Evolutionary conservation across 1,140 invertebrate genomes (phyloP), one percentile per base, ranked within the genome.

Genomic region (Pseudomyrmex pallidus): DNA sequence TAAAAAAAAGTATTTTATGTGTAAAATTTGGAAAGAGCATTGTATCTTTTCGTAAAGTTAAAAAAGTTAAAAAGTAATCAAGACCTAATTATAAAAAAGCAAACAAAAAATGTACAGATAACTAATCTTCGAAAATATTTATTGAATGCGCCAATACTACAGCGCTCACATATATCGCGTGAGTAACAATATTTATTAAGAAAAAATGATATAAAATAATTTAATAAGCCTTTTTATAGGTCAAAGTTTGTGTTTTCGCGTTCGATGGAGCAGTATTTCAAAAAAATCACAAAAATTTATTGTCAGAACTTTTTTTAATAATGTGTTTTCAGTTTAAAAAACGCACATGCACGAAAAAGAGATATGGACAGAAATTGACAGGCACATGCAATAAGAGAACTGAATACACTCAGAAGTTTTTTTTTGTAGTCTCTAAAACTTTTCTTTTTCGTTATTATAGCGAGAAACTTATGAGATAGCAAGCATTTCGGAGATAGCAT

Each of bases 271-370:
- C 74, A 77, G 20, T 72, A 70, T 59, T 70, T 54, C 20, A 54
- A 59, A 35, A 80, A 72, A 44, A 66, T 70, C 52, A 57, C 35
- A 72, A 72, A 80, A 80, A 70, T 80, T 70, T 70, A 80, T 80
- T 66, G 44, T 15, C 20, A 25, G 48, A 54, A 80, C 15, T 35
- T 35, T 35, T 5, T 35, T 35, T 80, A 80, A 80, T 46, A 22
- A 9, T 48, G 44, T 57, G 76, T 59, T 78, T 46, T 70, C 25
- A 78, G 35, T 35, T 68, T 46, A 20, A 12, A 70, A 22, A 70
- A 13, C 12, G 20, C 52, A 4, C 57, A 7, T 10, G 57, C 22
- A 35, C 54, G 2, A 3, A 50, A 48, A 72, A 35, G 25, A 82
- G 50, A 82, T 44, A 74, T 48, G 59, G 2, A 63, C 74, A 82